These are phyloP conservation scores for Pseudorhombus dupliciocellatus DNA, from an alignment of 2,113 vertebrate genomes.

Conservation along the genomic window DNA sequence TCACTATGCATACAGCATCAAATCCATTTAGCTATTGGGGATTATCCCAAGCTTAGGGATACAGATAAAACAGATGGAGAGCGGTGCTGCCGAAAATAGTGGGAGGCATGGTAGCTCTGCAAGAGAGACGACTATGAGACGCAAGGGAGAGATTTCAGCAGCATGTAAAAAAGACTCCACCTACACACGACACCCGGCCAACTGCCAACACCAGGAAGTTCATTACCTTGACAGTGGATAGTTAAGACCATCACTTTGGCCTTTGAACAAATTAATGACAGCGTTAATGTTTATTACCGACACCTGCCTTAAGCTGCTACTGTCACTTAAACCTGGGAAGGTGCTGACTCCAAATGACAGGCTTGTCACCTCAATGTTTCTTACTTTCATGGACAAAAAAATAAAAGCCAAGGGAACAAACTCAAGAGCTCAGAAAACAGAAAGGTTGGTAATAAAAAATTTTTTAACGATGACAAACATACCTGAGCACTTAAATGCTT, in stretches of 20 bases:
- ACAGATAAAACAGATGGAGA: too few relatives aligned
- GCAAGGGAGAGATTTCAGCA: too few relatives aligned
- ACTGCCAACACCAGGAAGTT: neutral
- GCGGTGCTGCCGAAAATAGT: too few relatives aligned
- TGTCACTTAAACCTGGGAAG: neutral
- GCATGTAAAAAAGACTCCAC: neutral
- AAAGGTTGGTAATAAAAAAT: neutral
- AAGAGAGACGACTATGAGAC: too few relatives aligned
- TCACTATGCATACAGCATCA: too few relatives aligned
- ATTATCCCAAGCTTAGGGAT: too few relatives aligned
- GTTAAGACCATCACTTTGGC: neutral
- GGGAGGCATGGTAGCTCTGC: too few relatives aligned
- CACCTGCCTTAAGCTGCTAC: neutral
- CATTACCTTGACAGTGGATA: neutral
- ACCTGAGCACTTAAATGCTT: conserved; percentile 93
- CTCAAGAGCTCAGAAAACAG: too few relatives aligned
- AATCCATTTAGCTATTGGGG: too few relatives aligned
- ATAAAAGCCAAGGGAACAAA: neutral
- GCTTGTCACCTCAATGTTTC: neutral
- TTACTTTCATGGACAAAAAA: neutral
- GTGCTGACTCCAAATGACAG: neutral
- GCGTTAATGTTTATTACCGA: conserved; percentile 1
- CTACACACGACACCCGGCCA: neutral
- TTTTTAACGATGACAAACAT: conserved; percentile 49
- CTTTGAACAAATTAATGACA: neutral